These are phyloP conservation scores for Aviceda subcristata DNA, from an alignment of 2,113 vertebrate genomes.

Conservation along the genomic window DNA sequence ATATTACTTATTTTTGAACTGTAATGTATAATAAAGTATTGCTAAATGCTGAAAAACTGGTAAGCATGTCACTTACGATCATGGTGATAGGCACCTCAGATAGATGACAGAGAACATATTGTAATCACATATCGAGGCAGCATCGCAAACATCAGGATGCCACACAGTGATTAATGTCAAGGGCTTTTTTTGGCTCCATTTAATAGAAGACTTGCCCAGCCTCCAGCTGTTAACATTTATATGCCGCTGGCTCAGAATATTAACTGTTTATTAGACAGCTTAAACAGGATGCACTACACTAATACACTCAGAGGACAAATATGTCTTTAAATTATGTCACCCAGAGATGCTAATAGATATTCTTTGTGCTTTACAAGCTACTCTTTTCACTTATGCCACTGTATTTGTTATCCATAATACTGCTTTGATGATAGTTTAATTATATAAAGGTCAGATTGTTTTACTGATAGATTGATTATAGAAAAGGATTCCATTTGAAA, in stretches of 20 bases:
- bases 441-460: not conserved
- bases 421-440: not conserved
- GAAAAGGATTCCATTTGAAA: not conserved
- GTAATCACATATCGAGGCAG: not conserved
- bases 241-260: not conserved
- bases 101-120: not conserved
- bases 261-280: constrained; percentile 14
- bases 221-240: constrained; percentile 35
- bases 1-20: not conserved
- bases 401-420: not conserved
- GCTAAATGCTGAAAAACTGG: not conserved
- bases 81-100: not conserved
- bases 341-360: not conserved
- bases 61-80: not conserved
- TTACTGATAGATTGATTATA: not conserved
- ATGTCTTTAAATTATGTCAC: not conserved
- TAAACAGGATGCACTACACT: not conserved
- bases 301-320: not conserved
- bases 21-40: not conserved
- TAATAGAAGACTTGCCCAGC: not conserved
- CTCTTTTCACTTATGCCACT: not conserved
- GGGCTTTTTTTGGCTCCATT: constrained; percentile 33
- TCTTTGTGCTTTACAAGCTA: not conserved
- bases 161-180: constrained; percentile 39
- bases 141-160: constrained; percentile 16